Base-by-base conservation (phyloP, 2,888 invertebrate genomes). In the Xiphydria camelus region DNA sequence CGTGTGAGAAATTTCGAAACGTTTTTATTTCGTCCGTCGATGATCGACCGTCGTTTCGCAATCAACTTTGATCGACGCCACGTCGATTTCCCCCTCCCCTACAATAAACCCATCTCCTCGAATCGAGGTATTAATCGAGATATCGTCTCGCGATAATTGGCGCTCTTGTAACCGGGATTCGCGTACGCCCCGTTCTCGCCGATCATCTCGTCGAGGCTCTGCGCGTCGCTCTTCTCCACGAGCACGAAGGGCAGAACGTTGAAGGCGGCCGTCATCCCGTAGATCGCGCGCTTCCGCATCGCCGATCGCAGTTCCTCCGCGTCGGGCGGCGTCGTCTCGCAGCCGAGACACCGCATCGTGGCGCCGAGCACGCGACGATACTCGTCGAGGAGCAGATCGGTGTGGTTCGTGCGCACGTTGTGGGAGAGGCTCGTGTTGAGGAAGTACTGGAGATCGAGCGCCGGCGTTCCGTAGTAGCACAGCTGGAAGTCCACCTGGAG, bases 401-500 rank as follows among this genome's bases (percentile, higher is more conserved):
- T 57, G 17, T 61, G 45, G 9, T 60, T 43, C 0, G 53, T 14
- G 6, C 49, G 42, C 3, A 66, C 54, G 0, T 64, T 58, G 12
- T 53, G 51, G 9, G 47, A 41, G 4, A 59, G 42, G 36, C 77
- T 79, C 1, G 77, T 78, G n/a, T 71, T 69, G 12, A 77, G 58
- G 49, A 79, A 79, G 51, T 79, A 79, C 37, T 67, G 75, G 10
- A 79, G 53, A 61, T 80, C 79, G 15, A 77, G 47, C 1, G 74
- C 77, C 5, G 78, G 78, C 26, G 77, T 74, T 4, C 70, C 58
- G 50, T 75, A 79, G 22, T 64, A 43, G 37, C 71, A 68, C 49
- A 78, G 44, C 68, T 79, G 79, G 45, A 78, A 79, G 55, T 79
- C 79, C 37, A 79, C 76, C 79, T 79, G 61, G n/a, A n/a, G n/a